Base-by-base conservation (phyloP, 2,888 invertebrate genomes). In the Xylota segnis region DNA sequence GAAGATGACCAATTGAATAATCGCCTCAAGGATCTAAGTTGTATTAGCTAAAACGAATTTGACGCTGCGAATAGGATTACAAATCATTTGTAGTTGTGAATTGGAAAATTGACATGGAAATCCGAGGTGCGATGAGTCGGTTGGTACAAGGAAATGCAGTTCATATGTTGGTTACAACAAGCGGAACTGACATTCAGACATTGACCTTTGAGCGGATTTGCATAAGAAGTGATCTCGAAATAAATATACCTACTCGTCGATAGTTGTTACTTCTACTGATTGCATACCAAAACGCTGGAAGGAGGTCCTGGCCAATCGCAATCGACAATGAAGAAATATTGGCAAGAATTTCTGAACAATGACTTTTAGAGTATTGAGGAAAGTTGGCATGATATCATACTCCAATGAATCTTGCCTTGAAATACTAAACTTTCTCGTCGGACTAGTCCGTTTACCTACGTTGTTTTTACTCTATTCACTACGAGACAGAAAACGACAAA, bases 1-100 rank as follows among this genome's bases (percentile, higher is more conserved):
- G 82, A 86, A 86, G 86, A 86, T 86, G 86, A 86, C 86, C 86
- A 86, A 86, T 86, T 86, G 86, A 86, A 86, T 86, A 72, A 86
- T 86, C 66, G 86, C 86, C 86, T 72, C 76, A 56, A 86, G 86
- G 66, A 72, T 86, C 82, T 66, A 72, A 77, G 82, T 76, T 77
- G 72, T 56, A 86, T 86, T 86, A 86, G 76, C 66, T 71, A 81
- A 82, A 86, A 86, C 82, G 82, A 76, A 82, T 86, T 86, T 82
- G 86, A 82, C 76, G 76, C 82, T 82, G 66, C 82, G 58, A 82
- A 86, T 82, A 52, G 61, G 86, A 82, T 86, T 86, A 72, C 86
- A 82, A 82, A 84, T 84, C 75, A 84, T 84, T 75, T 75, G 79
- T 54, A 59, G 14, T 81, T 74, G 77, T 37, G 75, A 70, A 84